Evolutionary conservation across 2,797 vertebrate species (phyloP), one percentile per base, ranked within the genome.

Genomic region (Toxotes lorentzi): DNA sequence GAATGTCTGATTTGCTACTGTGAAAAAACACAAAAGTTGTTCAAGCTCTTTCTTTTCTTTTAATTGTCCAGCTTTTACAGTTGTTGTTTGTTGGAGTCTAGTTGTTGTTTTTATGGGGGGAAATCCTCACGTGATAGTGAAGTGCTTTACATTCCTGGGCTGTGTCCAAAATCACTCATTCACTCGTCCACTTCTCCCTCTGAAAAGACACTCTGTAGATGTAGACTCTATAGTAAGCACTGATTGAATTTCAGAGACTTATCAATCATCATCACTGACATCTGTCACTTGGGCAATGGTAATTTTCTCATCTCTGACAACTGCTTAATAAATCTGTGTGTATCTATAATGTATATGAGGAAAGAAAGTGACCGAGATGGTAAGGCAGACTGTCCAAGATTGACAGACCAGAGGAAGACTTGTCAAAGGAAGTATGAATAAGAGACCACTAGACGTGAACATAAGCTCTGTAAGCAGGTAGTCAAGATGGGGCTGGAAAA

Each of bases 401-500:
- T 1, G 48, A 51, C 24, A 19, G 45, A 3, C 0, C 13, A 54
- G 16, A 63, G 41, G 16, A 19, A 13, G 13, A 14, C 14, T 32
- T 45, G 45, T 47, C 9, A 56, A 13, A 59, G 59, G 48, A 17
- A 38, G 21, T 21, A 1, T 41, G n/a, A 63, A 10, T 24, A 17
- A 64, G 40, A 56, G 41, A 48, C 61, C 45, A 23, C 48, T 21
- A 1, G 30, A 27, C 13, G 40, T 53, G 30, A 79, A 38, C 50
- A 40, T 11, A 43, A 40, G 30, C 63, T 81, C 51, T 43, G 34
- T 58, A 56, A 78, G 75, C 77, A 70, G 60, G 34, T 76, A 69
- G 77, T 64, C 35, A 30, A 75, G 62, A 81, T 58, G 72, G 54
- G 62, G 32, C 74, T 34, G 27, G n/a, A 56, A 81, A 76, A 79